Percentiles rank a stretch among this genome's conserved stretches.
phyloP scores from a whole-genome alignment of 2,888 invertebrate genomes.

The Pimpla rufipes region DNA sequence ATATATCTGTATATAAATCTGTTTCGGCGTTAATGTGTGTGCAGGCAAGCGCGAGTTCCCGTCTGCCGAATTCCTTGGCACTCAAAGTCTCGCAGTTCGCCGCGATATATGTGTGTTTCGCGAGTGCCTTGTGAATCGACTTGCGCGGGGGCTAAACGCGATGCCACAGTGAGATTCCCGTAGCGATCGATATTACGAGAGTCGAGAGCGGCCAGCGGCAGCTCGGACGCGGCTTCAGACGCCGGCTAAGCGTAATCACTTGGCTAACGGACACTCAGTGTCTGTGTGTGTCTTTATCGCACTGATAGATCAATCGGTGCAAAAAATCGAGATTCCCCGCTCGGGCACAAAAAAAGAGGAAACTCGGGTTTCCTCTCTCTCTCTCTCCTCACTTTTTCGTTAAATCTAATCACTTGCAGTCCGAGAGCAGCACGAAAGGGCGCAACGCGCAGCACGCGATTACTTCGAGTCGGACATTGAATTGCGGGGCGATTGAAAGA shows the following conservation, averaged over 20 bases:
- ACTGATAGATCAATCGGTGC: not conserved
- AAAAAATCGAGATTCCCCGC: not conserved
- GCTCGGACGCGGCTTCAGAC: not conserved
- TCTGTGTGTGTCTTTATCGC: not conserved
- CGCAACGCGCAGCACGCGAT: not conserved
- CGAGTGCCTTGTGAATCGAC: not conserved
- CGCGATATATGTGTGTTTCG: not conserved
- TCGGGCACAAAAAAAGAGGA: not conserved
- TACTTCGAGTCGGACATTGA: not conserved
- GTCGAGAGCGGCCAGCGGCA: not conserved
- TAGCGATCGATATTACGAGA: slow-evolving; percentile 44
- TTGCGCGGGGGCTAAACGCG: not conserved
- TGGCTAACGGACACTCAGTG: not conserved
- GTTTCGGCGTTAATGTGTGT: not conserved
- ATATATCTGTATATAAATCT: not conserved
- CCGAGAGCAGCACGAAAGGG: no score
- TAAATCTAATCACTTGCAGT: not conserved
- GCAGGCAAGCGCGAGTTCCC: not conserved
- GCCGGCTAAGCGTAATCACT: not conserved
- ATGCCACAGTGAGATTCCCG: slow-evolving; percentile 37
- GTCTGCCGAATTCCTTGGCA: slow-evolving; percentile 20
- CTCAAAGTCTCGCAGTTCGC: slow-evolving; percentile 12
- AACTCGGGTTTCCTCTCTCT: not conserved
- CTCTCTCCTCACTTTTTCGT: not conserved
- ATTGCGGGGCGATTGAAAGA: slow-evolving; percentile 2